A percentile compares a stretch with the other conserved stretches of the same genome.
These are phyloP conservation scores for Tetrax tetrax DNA, from an alignment of 2,113 vertebrate genomes.

Conservation along the genomic window DNA sequence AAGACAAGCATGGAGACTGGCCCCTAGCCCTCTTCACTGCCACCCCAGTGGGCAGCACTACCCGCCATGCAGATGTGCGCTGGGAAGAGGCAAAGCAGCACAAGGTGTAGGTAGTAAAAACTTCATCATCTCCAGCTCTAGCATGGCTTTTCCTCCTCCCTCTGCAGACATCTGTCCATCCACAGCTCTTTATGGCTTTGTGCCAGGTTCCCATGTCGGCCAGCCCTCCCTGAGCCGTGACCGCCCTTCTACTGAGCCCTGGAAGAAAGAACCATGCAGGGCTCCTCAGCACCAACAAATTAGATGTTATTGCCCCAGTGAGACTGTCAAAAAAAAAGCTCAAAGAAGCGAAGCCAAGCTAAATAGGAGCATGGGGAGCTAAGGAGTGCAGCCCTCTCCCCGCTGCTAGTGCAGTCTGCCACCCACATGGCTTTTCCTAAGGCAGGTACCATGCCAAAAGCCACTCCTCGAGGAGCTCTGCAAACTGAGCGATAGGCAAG, in stretches of 20 bases:
- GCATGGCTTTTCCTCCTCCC: background rate
- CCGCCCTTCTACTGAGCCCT: background rate
- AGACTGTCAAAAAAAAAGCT: background rate
- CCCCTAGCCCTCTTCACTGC: background rate
- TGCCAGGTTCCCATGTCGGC: background rate
- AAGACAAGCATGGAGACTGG: background rate
- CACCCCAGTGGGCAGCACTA: background rate
- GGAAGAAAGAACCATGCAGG: background rate
- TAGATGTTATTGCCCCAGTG: background rate
- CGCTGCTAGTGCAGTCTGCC: background rate
- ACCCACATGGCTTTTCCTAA: background rate
- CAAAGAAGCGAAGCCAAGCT: background rate
- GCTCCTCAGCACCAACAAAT: background rate
- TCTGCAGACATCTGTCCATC: background rate
- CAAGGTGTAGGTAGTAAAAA: background rate
- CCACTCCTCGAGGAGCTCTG: rapidly evolving
- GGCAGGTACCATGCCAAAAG: background rate
- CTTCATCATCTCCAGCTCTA: background rate
- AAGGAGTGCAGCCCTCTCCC: background rate
- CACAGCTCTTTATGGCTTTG: background rate
- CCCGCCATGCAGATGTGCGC: rapidly evolving
- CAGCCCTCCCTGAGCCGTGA: background rate
- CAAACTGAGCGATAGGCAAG: background rate
- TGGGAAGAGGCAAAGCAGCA: background rate
- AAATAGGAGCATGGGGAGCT: background rate